Evolutionary conservation across 2,888 invertebrate species (phyloP).

Genomic region (Taphrorychus bicolor): DNA sequence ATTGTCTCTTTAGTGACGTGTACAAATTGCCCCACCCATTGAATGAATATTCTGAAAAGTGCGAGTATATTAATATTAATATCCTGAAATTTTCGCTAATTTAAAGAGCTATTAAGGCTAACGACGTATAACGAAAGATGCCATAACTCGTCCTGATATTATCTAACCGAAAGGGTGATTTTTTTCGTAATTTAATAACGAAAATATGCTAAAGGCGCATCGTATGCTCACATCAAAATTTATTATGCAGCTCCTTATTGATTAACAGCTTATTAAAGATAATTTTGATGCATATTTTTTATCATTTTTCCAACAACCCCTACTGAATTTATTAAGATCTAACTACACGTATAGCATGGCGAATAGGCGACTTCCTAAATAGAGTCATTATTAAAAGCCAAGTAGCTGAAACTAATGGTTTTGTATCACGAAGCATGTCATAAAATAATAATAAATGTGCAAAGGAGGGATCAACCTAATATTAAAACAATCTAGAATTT

Average conservation of each 20-base stretch:
- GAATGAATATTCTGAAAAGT: slow-evolving; percentile 1
- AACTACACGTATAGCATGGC: slow-evolving; percentile 1
- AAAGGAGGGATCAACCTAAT: neutral
- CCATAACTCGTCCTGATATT: neutral
- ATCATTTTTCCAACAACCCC: neutral
- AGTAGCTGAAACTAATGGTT: slow-evolving; percentile 8
- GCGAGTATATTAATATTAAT: slow-evolving; percentile 22
- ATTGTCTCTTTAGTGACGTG: no score
- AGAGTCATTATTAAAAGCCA: slow-evolving; percentile 13
- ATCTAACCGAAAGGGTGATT: neutral
- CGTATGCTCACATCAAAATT: neutral
- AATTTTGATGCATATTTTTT: neutral
- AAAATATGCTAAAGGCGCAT: no score
- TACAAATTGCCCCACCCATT: slow-evolving; percentile 19
- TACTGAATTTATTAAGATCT: neutral
- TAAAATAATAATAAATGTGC: neutral
- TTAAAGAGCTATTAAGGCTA: slow-evolving; percentile 24
- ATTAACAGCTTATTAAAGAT: neutral
- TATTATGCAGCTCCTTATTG: neutral
- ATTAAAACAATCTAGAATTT: no score
- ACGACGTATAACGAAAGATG: slow-evolving; percentile 6
- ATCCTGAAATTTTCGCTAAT: slow-evolving; percentile 15
- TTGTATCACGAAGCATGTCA: slow-evolving; percentile 3
- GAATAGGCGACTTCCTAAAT: slow-evolving; percentile 9
- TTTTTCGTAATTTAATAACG: no score